Percentiles rank a stretch among this genome's conserved stretches.
phyloP scores from a whole-genome alignment of 2,888 invertebrate species.

The Seira musarum region DNA sequence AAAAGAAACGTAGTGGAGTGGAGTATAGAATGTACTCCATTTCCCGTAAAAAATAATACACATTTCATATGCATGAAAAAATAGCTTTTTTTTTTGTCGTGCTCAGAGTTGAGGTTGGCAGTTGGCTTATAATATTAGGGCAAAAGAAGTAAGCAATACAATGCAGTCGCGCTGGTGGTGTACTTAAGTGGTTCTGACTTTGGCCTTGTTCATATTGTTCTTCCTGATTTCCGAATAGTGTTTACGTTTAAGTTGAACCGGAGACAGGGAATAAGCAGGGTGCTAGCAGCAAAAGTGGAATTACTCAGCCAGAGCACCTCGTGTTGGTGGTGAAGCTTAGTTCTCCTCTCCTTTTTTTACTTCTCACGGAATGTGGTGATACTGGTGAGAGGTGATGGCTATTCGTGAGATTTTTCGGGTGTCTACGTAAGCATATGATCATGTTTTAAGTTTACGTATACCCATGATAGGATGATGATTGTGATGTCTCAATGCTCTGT shows the following conservation, averaged over 20 bases:
- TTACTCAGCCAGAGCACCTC: not conserved
- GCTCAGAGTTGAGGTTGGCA: not conserved
- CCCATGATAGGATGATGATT: not conserved
- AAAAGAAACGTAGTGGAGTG: no score
- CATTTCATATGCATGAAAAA: not conserved
- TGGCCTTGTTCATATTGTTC: constrained; percentile 39
- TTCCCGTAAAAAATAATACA: not conserved
- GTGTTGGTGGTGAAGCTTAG: not conserved
- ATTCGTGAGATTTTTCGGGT: constrained; percentile 59
- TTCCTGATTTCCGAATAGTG: constrained; percentile 19
- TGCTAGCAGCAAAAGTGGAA: not conserved
- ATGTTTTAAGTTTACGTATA: constrained; percentile 5
- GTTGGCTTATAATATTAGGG: no score
- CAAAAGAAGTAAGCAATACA: no score
- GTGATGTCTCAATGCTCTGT: not conserved
- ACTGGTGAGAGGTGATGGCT: constrained; percentile 33
- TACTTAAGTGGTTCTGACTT: constrained; percentile 46
- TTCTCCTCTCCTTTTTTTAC: constrained; percentile 5
- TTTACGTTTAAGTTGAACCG: constrained; percentile 40
- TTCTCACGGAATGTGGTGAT: constrained; percentile 18
- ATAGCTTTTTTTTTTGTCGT: not conserved
- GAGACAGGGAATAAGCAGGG: constrained; percentile 38
- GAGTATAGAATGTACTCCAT: no score
- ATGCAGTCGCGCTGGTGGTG: not conserved
- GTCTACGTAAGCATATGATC: constrained; percentile 60